Conservation (phyloP, 2,113 vertebrate genomes). For the Erythrocebus patas region DNA sequence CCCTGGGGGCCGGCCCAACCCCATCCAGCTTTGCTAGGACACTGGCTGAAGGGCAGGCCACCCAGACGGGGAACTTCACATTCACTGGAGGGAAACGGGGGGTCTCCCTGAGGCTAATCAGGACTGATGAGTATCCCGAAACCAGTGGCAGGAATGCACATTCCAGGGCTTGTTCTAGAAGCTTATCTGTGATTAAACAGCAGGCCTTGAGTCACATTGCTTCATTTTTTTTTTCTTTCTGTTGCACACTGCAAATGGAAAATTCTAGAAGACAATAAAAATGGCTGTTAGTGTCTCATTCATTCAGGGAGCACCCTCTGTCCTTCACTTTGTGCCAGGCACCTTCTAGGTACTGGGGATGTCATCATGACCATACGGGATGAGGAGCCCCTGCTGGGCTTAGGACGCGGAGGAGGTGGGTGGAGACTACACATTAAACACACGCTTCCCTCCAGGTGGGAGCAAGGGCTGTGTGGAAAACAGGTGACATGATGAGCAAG, state of each 20-base stretch:
- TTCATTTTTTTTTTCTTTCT: background rate
- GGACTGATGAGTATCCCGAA: rapidly evolving
- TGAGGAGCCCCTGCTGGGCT: too few species aligned
- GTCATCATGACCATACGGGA: background rate
- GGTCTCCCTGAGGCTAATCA: background rate
- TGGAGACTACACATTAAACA: background rate
- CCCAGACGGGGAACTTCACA: background rate
- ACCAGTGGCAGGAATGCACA: background rate
- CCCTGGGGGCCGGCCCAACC: rapidly evolving
- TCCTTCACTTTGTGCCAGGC: background rate
- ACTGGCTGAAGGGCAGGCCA: background rate
- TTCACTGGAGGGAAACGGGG: background rate
- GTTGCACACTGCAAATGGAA: background rate
- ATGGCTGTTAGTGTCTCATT: background rate
- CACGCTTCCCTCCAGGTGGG: rapidly evolving
- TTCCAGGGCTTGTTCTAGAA: constrained; percentile 7
- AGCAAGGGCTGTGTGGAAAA: background rate
- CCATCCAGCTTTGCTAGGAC: too few species aligned
- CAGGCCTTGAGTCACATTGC: background rate
- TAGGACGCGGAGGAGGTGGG: background rate
- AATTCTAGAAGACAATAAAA: constrained; percentile 51
- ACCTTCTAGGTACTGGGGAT: background rate
- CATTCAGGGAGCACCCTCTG: background rate
- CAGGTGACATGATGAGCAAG: background rate
- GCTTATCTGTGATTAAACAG: constrained; percentile 7